Evolutionary conservation across 2,113 vertebrate species (phyloP).

Genomic region (Gasterosteus aculeatus): DNA sequence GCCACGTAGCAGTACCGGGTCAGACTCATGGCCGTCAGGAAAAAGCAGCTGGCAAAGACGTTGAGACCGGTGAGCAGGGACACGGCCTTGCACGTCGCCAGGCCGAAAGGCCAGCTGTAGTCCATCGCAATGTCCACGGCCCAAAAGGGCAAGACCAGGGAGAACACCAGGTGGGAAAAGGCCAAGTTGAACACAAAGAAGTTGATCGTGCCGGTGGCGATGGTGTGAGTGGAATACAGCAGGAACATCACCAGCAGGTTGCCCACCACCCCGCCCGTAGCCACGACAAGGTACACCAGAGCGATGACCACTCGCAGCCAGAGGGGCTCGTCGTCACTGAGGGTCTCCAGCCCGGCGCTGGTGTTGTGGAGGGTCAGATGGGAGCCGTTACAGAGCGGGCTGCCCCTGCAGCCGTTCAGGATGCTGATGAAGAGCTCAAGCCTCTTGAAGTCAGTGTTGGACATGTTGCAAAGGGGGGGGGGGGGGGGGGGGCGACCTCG

Average conservation of each 20-base stretch:
- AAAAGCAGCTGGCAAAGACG: slow-evolving; percentile 80
- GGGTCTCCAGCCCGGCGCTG: slow-evolving; percentile 41
- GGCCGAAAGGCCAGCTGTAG: slow-evolving; percentile 83
- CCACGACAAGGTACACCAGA: slow-evolving; percentile 77
- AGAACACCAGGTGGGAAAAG: slow-evolving; percentile 78
- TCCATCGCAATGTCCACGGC: slow-evolving; percentile 78
- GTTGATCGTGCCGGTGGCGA: slow-evolving; percentile 75
- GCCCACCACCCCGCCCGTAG: slow-evolving; percentile 74
- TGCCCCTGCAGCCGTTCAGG: slow-evolving; percentile 39
- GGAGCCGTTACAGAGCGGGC: slow-evolving; percentile 58
- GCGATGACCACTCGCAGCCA: slow-evolving; percentile 71
- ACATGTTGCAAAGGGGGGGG: slow-evolving; percentile 48
- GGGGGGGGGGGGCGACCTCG: background rate
- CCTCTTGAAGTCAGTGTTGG: slow-evolving; percentile 51
- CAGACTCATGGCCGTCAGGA: slow-evolving; percentile 81
- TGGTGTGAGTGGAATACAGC: slow-evolving; percentile 73
- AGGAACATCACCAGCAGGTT: slow-evolving; percentile 80
- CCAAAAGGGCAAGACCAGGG: slow-evolving; percentile 81
- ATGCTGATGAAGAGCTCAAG: slow-evolving; percentile 46
- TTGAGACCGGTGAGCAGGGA: slow-evolving; percentile 77
- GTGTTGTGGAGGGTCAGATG: slow-evolving; percentile 46
- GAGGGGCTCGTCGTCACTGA: slow-evolving; percentile 52
- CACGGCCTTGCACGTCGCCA: slow-evolving; percentile 77
- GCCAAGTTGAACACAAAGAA: slow-evolving; percentile 81
- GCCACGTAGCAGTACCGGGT: slow-evolving; percentile 80